These are phyloP conservation scores for Nipponacmea schrenckii DNA, from an alignment of 2,888 invertebrate species.

Conservation along the genomic window DNA sequence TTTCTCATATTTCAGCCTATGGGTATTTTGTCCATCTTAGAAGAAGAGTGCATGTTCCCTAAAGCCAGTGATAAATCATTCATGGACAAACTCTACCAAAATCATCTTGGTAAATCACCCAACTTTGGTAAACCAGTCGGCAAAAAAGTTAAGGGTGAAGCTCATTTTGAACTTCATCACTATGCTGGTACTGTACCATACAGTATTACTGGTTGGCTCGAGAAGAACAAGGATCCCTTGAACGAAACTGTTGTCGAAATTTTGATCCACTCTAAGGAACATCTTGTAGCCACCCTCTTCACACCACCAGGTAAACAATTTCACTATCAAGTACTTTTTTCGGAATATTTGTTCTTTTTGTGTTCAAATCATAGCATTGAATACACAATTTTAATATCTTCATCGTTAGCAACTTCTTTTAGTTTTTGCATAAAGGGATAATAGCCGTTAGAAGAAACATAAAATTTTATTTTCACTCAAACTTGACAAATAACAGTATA, in stretches of 20 bases:
- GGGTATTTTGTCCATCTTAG: slow-evolving; percentile 99
- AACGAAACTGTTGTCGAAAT: slow-evolving; percentile 99
- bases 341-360: too few relatives aligned
- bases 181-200: slow-evolving; percentile 98
- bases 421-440: too few relatives aligned
- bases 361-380: too few relatives aligned
- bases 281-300: slow-evolving; percentile 46
- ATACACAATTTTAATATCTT: too few relatives aligned
- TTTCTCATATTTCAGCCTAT: slow-evolving; percentile 80
- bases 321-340: not conserved
- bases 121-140: slow-evolving; percentile 71
- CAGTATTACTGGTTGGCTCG: slow-evolving; percentile 98
- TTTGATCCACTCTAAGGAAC: slow-evolving; percentile 80
- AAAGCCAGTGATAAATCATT: slow-evolving; percentile 98
- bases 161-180: slow-evolving; percentile 98
- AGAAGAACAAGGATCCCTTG: slow-evolving; percentile 99
- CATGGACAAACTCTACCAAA: slow-evolving; percentile 97
- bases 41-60: slow-evolving; percentile 99
- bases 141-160: slow-evolving; percentile 90
- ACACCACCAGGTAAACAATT: slow-evolving; percentile 26
- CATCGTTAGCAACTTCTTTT: too few relatives aligned
- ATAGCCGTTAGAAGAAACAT: too few relatives aligned
- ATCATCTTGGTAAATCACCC: slow-evolving; percentile 91
- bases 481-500: too few relatives aligned
- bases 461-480: too few relatives aligned